A percentile compares a stretch with the other conserved stretches of the same genome.
These are phyloP conservation scores for Nephotettix cincticeps DNA, from an alignment of 1,140 invertebrate genomes.

Conservation along the genomic window DNA sequence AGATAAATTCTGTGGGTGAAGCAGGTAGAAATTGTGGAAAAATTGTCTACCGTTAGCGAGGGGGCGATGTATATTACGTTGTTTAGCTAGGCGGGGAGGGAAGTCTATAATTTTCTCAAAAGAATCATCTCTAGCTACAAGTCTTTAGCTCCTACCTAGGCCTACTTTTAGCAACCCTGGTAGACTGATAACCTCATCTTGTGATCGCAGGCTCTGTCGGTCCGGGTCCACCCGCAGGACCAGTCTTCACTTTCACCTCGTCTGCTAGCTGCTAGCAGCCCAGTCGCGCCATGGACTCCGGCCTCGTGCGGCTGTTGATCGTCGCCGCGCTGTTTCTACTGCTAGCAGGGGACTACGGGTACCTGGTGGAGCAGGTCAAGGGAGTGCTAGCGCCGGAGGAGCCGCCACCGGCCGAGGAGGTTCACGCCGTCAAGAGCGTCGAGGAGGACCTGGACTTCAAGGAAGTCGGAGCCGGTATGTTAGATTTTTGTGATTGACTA, in stretches of 20 bases:
- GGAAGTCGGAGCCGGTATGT: too few relatives aligned
- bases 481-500: too few relatives aligned
- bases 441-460: too few relatives aligned
- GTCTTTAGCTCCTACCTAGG: neutral
- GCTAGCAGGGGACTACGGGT: conserved; percentile 31
- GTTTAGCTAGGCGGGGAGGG: too few relatives aligned
- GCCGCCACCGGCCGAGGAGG: neutral
- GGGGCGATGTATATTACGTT: too few relatives aligned
- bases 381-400: conserved; percentile 8
- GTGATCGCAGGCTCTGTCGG: neutral
- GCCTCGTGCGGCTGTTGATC: conserved; percentile 26
- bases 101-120: too few relatives aligned
- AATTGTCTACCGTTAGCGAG: too few relatives aligned
- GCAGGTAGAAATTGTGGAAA: too few relatives aligned
- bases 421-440: neutral
- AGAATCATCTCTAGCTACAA: neutral
- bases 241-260: neutral
- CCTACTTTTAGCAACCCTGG: neutral
- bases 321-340: conserved; percentile 34
- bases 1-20: too few relatives aligned
- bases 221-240: neutral
- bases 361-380: conserved; percentile 20
- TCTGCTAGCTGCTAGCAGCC: neutral
- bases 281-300: conserved; percentile 27
- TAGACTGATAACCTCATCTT: neutral